Percentiles rank a stretch among this genome's conserved stretches.
These are phyloP conservation scores for Ascaphus truei DNA, from an alignment of 2,113 vertebrate genomes.

Conservation along the genomic window DNA sequence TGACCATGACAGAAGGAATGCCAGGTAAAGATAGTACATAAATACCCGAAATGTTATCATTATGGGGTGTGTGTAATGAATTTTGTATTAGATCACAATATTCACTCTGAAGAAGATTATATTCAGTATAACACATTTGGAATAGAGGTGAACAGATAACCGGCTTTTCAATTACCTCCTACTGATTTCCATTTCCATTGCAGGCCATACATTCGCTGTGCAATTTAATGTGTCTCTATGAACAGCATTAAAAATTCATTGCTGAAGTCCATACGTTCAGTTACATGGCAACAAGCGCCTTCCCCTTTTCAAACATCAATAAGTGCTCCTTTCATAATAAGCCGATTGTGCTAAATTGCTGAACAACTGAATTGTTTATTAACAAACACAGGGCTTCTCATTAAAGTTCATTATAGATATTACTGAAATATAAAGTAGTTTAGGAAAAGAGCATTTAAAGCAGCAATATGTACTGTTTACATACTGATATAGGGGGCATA, in stretches of 20 bases:
- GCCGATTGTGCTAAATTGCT: constrained; percentile 9
- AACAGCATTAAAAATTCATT: constrained; percentile 28
- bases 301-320: constrained; percentile 24
- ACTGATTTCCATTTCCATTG: constrained; percentile 9
- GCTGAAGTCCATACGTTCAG: background rate
- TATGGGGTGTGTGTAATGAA: background rate
- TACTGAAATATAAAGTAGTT: background rate
- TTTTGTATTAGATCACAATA: background rate
- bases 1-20: constrained; percentile 61
- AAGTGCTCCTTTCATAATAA: constrained; percentile 6
- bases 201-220: background rate
- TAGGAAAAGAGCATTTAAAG: background rate
- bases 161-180: constrained; percentile 3
- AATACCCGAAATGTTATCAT: too few species aligned
- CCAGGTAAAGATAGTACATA: constrained; percentile 42
- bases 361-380: constrained; percentile 15
- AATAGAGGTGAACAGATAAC: background rate
- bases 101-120: background rate
- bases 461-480: background rate
- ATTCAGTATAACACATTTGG: too few species aligned
- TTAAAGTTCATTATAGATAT: background rate
- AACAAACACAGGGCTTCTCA: background rate
- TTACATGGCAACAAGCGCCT: constrained; percentile 14
- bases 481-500: too few species aligned
- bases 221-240: constrained; percentile 10